phyloP scores from a whole-genome alignment of 2,113 vertebrate genomes.

The Hemicordylus capensis region DNA sequence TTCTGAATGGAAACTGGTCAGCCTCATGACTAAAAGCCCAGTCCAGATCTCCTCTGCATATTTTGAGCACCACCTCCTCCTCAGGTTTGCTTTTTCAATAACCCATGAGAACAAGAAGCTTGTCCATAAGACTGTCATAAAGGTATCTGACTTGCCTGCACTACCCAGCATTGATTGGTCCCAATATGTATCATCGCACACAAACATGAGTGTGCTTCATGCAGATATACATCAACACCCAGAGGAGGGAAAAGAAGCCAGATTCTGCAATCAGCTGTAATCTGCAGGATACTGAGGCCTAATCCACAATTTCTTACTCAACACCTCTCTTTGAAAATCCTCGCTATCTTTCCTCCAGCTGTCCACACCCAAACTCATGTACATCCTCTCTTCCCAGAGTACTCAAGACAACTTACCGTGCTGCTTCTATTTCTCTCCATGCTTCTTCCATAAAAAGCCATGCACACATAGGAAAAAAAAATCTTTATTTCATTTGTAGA shows the following conservation, averaged over 20 bases:
- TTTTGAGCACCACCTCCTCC: not conserved
- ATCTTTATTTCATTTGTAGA: slow-evolving; percentile 26
- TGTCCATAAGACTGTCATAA: too few species aligned
- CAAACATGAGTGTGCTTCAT: not conserved
- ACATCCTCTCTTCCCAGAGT: not conserved
- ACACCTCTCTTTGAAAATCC: not conserved
- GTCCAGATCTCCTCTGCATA: not conserved
- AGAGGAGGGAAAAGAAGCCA: not conserved
- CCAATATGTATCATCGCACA: too few species aligned
- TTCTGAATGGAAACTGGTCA: not conserved
- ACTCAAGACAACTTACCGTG: not conserved
- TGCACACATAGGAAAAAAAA: not conserved
- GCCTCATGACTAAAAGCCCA: not conserved
- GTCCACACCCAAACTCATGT: not conserved
- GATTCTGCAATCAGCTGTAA: too few species aligned
- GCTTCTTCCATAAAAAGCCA: not conserved
- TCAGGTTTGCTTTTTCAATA: too few species aligned
- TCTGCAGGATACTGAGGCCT: too few species aligned
- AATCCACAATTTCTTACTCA: not conserved
- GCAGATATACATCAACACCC: not conserved
- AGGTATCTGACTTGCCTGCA: too few species aligned
- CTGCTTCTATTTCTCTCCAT: not conserved
- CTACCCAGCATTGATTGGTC: not conserved
- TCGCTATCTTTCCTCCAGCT: not conserved
- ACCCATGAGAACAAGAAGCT: not conserved